phyloP scores from a whole-genome alignment of 2,113 vertebrate species.

The Callipepla californica region DNA sequence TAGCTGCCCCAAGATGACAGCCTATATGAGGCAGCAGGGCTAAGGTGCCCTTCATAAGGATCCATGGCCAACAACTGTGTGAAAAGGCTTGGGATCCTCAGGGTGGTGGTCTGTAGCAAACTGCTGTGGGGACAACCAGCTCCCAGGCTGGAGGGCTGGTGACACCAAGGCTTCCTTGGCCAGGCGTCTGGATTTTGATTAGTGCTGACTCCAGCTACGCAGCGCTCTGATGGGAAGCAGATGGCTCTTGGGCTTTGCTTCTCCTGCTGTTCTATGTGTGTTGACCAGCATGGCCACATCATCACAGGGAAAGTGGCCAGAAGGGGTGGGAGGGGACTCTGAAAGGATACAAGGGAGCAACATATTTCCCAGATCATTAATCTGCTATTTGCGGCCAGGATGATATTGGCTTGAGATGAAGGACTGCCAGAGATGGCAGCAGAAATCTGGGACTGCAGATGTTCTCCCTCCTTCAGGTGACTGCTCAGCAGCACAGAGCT shows the following conservation, averaged over 20 bases:
- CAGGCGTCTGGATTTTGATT: rapidly evolving
- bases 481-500: background rate
- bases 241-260: background rate
- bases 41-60: background rate
- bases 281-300: background rate
- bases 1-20: background rate
- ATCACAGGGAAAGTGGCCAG: background rate
- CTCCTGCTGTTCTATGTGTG: background rate
- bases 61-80: rapidly evolving
- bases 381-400: background rate
- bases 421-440: background rate
- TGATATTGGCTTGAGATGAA: background rate
- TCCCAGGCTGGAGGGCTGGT: background rate
- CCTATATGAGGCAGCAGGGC: background rate
- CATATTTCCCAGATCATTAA: constrained; percentile 34
- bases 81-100: background rate
- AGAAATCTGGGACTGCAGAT: constrained; percentile 26
- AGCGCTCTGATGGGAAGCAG: background rate
- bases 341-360: background rate
- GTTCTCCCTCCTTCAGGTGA: background rate
- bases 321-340: background rate
- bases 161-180: background rate
- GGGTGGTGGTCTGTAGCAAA: background rate
- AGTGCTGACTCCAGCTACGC: background rate
- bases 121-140: background rate